Conservation (phyloP, 2,797 vertebrate species). For the Labroides dimidiatus region DNA sequence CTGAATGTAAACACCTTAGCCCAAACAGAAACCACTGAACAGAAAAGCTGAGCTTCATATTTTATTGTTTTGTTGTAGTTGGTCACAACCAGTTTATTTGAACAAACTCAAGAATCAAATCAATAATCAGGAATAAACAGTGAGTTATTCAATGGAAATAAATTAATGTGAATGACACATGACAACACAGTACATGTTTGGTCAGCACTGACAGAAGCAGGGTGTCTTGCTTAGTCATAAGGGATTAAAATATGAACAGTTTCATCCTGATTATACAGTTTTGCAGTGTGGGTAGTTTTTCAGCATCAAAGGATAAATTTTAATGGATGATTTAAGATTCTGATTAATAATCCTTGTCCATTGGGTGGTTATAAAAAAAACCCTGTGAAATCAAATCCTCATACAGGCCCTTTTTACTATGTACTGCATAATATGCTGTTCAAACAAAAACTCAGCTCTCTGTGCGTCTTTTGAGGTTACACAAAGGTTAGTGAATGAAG, state of each 20-base stretch:
- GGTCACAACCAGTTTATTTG: conserved; percentile 62
- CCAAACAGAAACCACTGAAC: neutral
- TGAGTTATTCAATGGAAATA: conserved; percentile 50
- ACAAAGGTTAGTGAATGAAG: conserved; percentile 18
- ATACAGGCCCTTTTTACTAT: neutral
- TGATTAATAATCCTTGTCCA: neutral
- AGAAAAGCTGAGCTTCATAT: neutral
- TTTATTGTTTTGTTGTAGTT: conserved; percentile 19
- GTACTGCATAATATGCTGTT: neutral
- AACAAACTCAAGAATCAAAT: conserved; percentile 56
- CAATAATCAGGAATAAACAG: conserved; percentile 22
- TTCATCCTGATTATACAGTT: neutral
- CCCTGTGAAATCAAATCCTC: neutral
- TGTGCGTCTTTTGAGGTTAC: conserved; percentile 4
- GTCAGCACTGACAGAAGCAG: conserved; percentile 45
- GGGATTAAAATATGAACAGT: conserved; percentile 1
- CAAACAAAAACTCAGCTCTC: conserved; percentile 4
- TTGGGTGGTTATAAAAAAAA: conserved; percentile 16
- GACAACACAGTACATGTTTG: conserved; percentile 43
- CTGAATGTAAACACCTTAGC: neutral
- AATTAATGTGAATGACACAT: conserved; percentile 53
- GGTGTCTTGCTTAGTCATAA: conserved; percentile 13
- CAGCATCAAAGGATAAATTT: neutral
- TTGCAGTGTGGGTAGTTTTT: neutral
- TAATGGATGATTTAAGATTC: conserved; percentile 1